Base-by-base conservation (phyloP, 1,140 invertebrate species). In the Cryptotermes secundus region DNA sequence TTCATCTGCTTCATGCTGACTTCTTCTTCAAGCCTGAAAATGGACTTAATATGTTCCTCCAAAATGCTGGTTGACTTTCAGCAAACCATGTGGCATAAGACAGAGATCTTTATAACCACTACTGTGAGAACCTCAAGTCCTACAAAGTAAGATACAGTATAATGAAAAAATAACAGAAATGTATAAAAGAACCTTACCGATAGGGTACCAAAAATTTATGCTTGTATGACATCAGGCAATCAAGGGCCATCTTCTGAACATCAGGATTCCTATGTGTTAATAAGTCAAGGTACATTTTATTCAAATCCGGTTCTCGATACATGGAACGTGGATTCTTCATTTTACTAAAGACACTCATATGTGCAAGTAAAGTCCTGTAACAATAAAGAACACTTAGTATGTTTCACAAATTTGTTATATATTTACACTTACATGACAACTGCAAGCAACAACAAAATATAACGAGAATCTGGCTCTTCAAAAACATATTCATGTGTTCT, bases 211-310 rank as follows among this genome's bases (percentile, higher is more conserved):
- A 86, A 86, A 93, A 93, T 87, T 96, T 95, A 80, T 94, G 92
- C 88, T 96, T 97, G 88, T 98, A 98, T 9, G 94, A 94, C 84
- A 97, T 90, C 9, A 99, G 88, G 89, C 97, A 98, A 87, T 96
- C 95, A 80, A 99, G 90, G 0, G 97, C 95, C 83, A 93, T 91
- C 88, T 96, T 97, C 88, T 99, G 97, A 59, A 99, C 90, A 14
- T 93, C 92, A 0, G 92, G 87, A 90, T 96, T 95, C 87, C 94
- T 94, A 83, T 96, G 94, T 72, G 93, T 92, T 14, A 99, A 88
- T 80, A 98, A 92, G 87, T 97, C 94, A 86, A 95, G 89, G 88
- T 95, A 97, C 36, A 97, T 92, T 85, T 93, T 92, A 86, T 92
- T 92, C 65, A 98, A 91, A 86, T 96, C 93, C 12, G 93, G 89